A percentile compares a stretch with the other conserved stretches of the same genome.
phyloP scores from a whole-genome alignment of 2,888 invertebrate species.

The Drosophila koepferae region DNA sequence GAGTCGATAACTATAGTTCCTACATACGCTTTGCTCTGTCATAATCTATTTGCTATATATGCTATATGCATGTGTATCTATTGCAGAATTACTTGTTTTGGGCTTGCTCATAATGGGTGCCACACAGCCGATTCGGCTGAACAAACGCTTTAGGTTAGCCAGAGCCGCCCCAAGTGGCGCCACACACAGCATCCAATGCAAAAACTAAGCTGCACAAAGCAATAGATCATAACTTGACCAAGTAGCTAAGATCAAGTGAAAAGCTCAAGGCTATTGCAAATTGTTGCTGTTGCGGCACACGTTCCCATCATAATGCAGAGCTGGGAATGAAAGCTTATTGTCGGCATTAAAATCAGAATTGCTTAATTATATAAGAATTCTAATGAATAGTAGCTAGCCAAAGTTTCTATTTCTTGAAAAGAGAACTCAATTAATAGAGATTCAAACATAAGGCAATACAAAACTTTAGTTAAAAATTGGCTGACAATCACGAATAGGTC shows the following conservation, averaged over 20 bases:
- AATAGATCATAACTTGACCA: constrained; percentile 38
- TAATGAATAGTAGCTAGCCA: no score
- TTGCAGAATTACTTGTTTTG: constrained; percentile 82
- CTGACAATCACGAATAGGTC: neutral
- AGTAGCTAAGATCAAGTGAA: constrained; percentile 10
- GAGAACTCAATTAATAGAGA: no score
- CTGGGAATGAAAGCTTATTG: constrained; percentile 42
- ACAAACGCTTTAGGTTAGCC: constrained; percentile 80
- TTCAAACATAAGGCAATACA: neutral
- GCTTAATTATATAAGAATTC: no score
- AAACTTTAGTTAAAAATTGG: neutral
- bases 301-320: constrained; percentile 7
- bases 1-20: neutral
- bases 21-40: neutral
- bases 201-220: constrained; percentile 37
- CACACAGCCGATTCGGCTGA: constrained; percentile 78
- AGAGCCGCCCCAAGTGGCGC: constrained; percentile 11
- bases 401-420: no score
- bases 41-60: constrained; percentile 31
- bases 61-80: constrained; percentile 16
- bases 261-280: constrained; percentile 36
- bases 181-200: constrained; percentile 1
- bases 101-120: constrained; percentile 83
- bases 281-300: constrained; percentile 30
- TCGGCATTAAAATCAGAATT: neutral